Evolutionary conservation across 2,888 invertebrate species (phyloP).

Genomic region (Matsumyia berberina): DNA sequence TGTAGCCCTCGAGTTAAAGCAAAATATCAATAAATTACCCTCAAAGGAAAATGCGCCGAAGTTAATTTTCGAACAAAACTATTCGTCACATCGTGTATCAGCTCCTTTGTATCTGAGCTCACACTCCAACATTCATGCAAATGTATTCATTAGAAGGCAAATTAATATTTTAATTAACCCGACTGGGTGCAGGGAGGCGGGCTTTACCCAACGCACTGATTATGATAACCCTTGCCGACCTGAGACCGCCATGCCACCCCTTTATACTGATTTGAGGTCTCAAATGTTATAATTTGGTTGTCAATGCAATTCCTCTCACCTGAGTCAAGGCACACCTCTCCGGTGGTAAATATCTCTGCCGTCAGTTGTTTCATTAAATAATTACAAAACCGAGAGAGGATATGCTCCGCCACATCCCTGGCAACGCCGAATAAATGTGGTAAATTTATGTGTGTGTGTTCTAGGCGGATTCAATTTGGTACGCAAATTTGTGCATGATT

Average conservation of each 20-base stretch:
- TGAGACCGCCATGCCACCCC: neutral
- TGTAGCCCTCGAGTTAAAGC: neutral
- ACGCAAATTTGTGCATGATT: neutral
- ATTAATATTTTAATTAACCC: conserved; percentile 28
- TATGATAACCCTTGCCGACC: neutral
- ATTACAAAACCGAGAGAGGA: neutral
- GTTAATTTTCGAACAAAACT: conserved; percentile 16
- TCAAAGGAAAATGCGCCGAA: neutral
- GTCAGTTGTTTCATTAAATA: neutral
- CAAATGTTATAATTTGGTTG: neutral
- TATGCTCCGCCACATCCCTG: neutral
- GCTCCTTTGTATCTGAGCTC: neutral
- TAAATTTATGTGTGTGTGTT: neutral
- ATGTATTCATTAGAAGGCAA: conserved; percentile 23
- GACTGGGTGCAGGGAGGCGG: neutral
- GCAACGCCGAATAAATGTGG: neutral
- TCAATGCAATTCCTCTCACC: neutral
- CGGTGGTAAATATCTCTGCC: neutral
- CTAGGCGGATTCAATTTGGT: neutral
- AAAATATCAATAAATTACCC: conserved; percentile 26
- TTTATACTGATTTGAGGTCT: neutral
- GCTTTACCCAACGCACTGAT: neutral
- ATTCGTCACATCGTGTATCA: conserved; percentile 14
- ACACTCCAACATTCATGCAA: neutral
- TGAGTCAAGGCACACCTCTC: neutral